A percentile compares a stretch with the other conserved stretches of the same genome.
These are phyloP conservation scores for Nannobrachium achirus DNA, from an alignment of 2,113 vertebrate species.

Conservation along the genomic window DNA sequence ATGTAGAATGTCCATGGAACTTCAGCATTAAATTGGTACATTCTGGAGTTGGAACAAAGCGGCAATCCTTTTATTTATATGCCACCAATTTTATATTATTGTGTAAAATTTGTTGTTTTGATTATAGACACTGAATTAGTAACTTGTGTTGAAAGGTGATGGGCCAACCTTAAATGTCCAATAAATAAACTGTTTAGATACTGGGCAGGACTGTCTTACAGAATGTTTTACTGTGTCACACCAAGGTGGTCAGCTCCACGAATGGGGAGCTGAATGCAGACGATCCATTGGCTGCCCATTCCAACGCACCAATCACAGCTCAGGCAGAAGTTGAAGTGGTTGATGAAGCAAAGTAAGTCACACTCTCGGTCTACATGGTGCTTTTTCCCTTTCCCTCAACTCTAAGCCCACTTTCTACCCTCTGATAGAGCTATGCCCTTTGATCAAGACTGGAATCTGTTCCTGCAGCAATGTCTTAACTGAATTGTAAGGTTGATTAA, in stretches of 20 bases:
- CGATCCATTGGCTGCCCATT: constrained; percentile 89
- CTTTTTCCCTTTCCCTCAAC: constrained; percentile 38
- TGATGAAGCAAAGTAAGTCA: constrained; percentile 98
- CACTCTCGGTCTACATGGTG: constrained; percentile 39
- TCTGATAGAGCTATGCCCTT: constrained; percentile 37
- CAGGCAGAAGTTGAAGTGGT: constrained; percentile 97
- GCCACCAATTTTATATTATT: too few relatives aligned
- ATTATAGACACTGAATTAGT: too few relatives aligned
- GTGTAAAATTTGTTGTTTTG: too few relatives aligned
- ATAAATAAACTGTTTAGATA: not conserved
- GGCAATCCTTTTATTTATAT: too few relatives aligned
- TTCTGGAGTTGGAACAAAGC: too few relatives aligned
- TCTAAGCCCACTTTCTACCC: constrained; percentile 33
- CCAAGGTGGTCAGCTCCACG: constrained; percentile 95
- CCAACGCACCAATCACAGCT: constrained; percentile 92
- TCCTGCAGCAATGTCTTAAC: constrained; percentile 8
- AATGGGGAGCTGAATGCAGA: constrained; percentile 97
- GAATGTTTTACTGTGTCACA: constrained; percentile 64
- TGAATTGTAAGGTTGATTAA: not conserved
- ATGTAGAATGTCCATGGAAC: too few relatives aligned
- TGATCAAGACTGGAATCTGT: constrained; percentile 22
- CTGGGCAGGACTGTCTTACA: constrained; percentile 12
- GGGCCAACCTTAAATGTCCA: not conserved
- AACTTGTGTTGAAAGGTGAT: too few relatives aligned
- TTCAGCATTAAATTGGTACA: too few relatives aligned